A percentile compares a stretch with the other conserved stretches of the same genome.
Conservation (phyloP, 1,140 invertebrate genomes). For the Vanessa tameamea region DNA sequence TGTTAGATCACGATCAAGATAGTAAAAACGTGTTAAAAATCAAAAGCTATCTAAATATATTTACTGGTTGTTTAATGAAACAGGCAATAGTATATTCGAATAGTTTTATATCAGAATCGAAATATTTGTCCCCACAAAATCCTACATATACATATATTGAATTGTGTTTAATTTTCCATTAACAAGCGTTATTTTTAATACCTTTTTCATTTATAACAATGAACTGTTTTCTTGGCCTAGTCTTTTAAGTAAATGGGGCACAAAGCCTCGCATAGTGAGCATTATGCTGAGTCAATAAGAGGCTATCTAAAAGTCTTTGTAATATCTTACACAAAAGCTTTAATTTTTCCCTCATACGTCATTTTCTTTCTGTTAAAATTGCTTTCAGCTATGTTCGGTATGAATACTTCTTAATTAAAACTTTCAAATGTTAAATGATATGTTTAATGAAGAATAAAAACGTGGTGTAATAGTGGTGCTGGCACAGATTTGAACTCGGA, state of each 20-base stretch:
- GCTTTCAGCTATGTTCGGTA: background rate
- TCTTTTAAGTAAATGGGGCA: conserved; percentile 29
- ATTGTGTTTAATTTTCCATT: background rate
- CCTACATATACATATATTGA: background rate
- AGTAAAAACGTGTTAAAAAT: too few species aligned
- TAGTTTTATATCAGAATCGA: too few species aligned
- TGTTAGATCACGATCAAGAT: too few species aligned
- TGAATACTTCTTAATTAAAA: background rate
- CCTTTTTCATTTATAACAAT: conserved; percentile 19
- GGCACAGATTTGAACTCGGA: too few species aligned
- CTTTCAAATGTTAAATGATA: too few species aligned
- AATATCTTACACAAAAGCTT: conserved; percentile 30
- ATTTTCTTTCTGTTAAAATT: conserved; percentile 4
- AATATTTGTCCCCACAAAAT: too few species aligned
- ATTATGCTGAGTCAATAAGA: conserved; percentile 38
- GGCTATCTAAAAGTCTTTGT: conserved; percentile 33
- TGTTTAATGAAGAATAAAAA: too few species aligned
- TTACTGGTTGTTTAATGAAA: too few species aligned
- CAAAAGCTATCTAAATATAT: too few species aligned
- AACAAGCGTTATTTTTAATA: conserved; percentile 9
- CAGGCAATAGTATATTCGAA: too few species aligned
- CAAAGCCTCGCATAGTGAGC: conserved; percentile 27
- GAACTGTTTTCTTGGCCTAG: conserved; percentile 34
- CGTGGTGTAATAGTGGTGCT: too few species aligned
- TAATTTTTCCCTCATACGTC: conserved; percentile 27